Percentiles rank a stretch among this genome's conserved stretches.
These are phyloP conservation scores for Phylloscopus trochiloides DNA, from an alignment of 2,113 vertebrate genomes.

Conservation along the genomic window DNA sequence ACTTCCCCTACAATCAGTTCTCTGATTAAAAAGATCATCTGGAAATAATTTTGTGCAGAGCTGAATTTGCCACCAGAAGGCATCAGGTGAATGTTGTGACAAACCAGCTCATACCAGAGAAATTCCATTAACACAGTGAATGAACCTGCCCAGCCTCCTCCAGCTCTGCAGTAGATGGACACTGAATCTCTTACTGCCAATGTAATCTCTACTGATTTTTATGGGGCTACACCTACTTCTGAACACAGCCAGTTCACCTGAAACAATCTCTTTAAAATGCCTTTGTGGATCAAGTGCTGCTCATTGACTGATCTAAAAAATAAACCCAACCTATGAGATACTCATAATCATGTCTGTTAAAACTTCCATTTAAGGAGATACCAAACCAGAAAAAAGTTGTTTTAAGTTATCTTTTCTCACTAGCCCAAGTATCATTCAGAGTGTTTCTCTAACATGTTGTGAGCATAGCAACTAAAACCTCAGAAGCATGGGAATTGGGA, in stretches of 20 bases:
- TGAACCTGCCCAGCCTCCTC: background rate
- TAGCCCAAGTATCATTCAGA: background rate
- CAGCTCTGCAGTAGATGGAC: background rate
- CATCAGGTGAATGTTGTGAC: background rate
- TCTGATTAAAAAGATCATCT: conserved; percentile 1
- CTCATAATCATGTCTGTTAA: background rate
- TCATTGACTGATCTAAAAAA: background rate
- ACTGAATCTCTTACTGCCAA: background rate
- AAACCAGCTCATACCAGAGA: background rate
- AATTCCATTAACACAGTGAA: background rate
- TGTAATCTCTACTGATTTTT: background rate
- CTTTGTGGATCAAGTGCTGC: background rate
- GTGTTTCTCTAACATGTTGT: background rate
- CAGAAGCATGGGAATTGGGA: background rate
- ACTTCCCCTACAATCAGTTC: background rate
- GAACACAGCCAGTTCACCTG: background rate
- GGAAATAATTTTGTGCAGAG: conserved; percentile 7
- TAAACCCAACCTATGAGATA: background rate
- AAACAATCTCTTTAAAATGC: background rate
- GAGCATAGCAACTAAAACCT: background rate
- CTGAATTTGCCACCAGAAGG: background rate
- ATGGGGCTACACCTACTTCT: background rate
- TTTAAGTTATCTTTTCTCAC: background rate
- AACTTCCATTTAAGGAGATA: background rate
- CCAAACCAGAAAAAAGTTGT: background rate